Conservation (phyloP, 2,888 invertebrate genomes). For the Lacanobia wlatinum region DNA sequence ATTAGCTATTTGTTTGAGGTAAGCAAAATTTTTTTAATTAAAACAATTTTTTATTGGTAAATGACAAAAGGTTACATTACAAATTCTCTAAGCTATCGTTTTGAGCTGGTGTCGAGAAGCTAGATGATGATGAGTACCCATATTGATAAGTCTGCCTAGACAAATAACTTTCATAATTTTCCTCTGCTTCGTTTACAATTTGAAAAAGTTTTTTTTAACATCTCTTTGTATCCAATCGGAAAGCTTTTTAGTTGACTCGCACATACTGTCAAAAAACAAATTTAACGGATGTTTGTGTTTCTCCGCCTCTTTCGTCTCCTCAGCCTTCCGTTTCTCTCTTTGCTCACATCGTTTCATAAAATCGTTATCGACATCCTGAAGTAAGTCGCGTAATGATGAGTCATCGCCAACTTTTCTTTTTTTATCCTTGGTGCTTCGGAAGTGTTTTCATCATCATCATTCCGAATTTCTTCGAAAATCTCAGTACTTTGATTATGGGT, state of each 20-base stretch:
- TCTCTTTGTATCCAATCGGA: constrained; percentile 58
- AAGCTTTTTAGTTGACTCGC: constrained; percentile 58
- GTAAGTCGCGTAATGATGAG: constrained; percentile 61
- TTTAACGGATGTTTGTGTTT: constrained; percentile 61
- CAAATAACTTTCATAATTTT: constrained; percentile 39
- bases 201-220: constrained; percentile 46
- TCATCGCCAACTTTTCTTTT: constrained; percentile 63
- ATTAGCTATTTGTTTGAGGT: constrained; percentile 8
- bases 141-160: constrained; percentile 43
- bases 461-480: constrained; percentile 48
- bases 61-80: constrained; percentile 3
- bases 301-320: constrained; percentile 57
- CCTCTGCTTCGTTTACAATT: constrained; percentile 45
- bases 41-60: constrained; percentile 11
- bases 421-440: constrained; percentile 60
- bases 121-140: constrained; percentile 27
- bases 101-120: background rate
- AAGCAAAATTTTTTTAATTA: constrained; percentile 4
- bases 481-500: constrained; percentile 52
- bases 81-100: constrained; percentile 3
- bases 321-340: constrained; percentile 57
- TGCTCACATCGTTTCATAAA: constrained; percentile 56
- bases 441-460: constrained; percentile 55
- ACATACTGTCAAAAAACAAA: constrained; percentile 66
- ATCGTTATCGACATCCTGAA: constrained; percentile 57